Percentiles rank a stretch among this genome's conserved stretches.
These are phyloP conservation scores for Scaptomyza graminum DNA, from an alignment of 1,140 invertebrate species.

Conservation along the genomic window DNA sequence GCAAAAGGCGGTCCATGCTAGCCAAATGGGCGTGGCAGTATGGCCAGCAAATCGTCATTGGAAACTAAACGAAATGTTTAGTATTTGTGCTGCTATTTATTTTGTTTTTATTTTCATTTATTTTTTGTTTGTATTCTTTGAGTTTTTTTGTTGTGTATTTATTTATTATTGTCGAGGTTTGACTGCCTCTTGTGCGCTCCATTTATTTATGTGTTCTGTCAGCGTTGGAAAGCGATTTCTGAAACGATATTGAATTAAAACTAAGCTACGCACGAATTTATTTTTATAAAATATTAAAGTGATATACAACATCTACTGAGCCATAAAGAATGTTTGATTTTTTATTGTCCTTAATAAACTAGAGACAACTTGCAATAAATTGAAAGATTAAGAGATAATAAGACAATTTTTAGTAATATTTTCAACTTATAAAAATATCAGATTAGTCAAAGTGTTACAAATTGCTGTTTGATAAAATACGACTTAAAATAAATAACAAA, in stretches of 20 bases:
- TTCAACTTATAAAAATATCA: neutral
- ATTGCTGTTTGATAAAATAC: too few relatives aligned
- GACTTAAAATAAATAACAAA: too few relatives aligned
- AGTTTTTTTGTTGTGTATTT: slow-evolving; percentile 44
- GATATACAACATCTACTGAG: slow-evolving; percentile 24
- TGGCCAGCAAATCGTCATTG: slow-evolving; percentile 73
- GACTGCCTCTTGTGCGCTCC: slow-evolving; percentile 4
- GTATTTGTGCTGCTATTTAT: slow-evolving; percentile 57
- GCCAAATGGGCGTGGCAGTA: slow-evolving; percentile 31
- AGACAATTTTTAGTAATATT: neutral
- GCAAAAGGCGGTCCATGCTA: slow-evolving; percentile 16
- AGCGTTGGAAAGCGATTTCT: slow-evolving; percentile 15
- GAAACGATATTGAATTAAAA: slow-evolving; percentile 25
- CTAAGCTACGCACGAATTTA: slow-evolving; percentile 6
- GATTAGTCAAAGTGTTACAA: neutral
- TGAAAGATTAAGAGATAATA: neutral
- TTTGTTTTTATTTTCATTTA: slow-evolving; percentile 51
- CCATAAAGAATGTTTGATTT: slow-evolving; percentile 10
- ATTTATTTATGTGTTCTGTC: slow-evolving; percentile 46
- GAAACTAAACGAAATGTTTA: slow-evolving; percentile 81
- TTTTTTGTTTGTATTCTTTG: slow-evolving; percentile 6
- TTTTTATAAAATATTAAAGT: slow-evolving; percentile 42
- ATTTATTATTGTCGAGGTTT: slow-evolving; percentile 65
- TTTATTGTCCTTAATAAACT: slow-evolving; percentile 11
- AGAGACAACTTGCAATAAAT: slow-evolving; percentile 1